Base-by-base conservation (phyloP, 1,140 invertebrate genomes). In the Neotoxoptera formosana region DNA sequence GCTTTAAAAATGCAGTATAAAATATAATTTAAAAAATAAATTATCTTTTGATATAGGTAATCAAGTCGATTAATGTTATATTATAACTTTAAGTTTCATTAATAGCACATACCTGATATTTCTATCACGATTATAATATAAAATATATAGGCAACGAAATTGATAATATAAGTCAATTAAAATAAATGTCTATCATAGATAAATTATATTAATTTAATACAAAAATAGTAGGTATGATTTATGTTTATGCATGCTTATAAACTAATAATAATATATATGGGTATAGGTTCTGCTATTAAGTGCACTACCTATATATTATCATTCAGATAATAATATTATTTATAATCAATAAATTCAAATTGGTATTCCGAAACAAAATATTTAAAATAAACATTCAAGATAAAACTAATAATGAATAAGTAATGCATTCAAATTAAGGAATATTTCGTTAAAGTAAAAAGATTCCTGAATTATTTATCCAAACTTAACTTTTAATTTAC, bases 151-250 rank as follows among this genome's bases (percentile, higher is more conserved):
- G 4, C 34, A 51, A 20, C 47, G 30, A 48, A 87, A 47, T 21
- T 47, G 47, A 87, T 48, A 87, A 34, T n/a, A 87, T n/a, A 48
- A 34, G 45, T 87, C 7, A 48, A 47, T 87, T 48, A 21, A 87
- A 87, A 87, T 87, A 34, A 87, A 89, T 36, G n/a, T 53, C n/a
- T 53, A 21, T n/a, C 7, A 34, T 51, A 88, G 20, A 88, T 88
- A 21, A 88, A 48, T 51, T 88, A 7, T 51, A 88, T 53, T 23
- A n/a, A 89, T 34, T 36, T 41, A 41, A 56, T 25, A 89, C 53
- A 34, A 34, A 36, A 88, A n/a, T n/a, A n/a, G n/a, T 34, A 21
- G 0, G 30, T 48, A 20, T 34, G 0, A 34, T 89, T 89, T 53
- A 53, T 36, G 21, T 17, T 53, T 34, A 53, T 53, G n/a, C 11